Conservation (phyloP, 2,797 vertebrate genomes). For the Sebastes paucispinis region DNA sequence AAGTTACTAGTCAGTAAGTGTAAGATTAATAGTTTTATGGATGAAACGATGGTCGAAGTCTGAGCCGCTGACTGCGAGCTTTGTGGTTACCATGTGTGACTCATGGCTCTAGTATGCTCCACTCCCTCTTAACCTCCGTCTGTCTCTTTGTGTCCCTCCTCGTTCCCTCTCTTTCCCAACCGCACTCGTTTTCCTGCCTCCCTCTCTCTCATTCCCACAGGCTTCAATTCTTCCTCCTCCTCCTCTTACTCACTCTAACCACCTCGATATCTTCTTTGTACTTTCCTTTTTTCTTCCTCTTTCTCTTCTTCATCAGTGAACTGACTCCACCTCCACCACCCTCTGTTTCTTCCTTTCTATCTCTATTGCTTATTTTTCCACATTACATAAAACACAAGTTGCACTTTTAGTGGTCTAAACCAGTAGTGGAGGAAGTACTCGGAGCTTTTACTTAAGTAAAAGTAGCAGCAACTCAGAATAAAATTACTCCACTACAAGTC, state of each 20-base stretch:
- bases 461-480: neutral
- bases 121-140: constrained; percentile 58
- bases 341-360: neutral
- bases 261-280: neutral
- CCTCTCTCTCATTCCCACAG: neutral
- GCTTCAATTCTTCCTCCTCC: neutral
- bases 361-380: neutral
- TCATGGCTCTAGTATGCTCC: constrained; percentile 72
- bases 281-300: neutral
- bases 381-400: neutral
- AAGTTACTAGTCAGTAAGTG: neutral
- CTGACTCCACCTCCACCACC: neutral
- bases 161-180: constrained; percentile 40
- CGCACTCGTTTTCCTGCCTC: constrained; percentile 12
- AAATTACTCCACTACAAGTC: too few relatives aligned
- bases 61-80: constrained; percentile 29
- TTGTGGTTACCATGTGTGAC: constrained; percentile 68
- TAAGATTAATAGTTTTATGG: neutral
- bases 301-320: neutral
- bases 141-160: constrained; percentile 35
- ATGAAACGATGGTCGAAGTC: neutral
- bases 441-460: neutral
- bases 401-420: neutral
- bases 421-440: neutral
- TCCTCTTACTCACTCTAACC: neutral